A percentile compares a stretch with the other conserved stretches of the same genome.
Evolutionary conservation across 2,888 invertebrate genomes (phyloP).

Genomic region (Drosophila formosana): DNA sequence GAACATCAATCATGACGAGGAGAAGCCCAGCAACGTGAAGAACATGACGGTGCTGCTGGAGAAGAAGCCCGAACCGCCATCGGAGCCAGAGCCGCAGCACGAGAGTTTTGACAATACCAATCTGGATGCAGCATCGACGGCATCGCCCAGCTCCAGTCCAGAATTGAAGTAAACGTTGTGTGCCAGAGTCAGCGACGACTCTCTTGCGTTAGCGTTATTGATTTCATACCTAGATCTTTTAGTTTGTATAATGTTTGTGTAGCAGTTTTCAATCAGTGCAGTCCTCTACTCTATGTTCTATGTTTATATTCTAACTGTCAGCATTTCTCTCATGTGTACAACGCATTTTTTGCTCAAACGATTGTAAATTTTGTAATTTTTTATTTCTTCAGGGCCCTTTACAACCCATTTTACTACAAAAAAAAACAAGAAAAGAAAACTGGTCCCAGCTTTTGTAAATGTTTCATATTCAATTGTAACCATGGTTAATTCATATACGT

Average conservation of each 20-base stretch:
- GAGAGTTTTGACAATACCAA: slow-evolving; percentile 68
- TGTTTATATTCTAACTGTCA: slow-evolving; percentile 17
- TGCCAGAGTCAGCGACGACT: slow-evolving; percentile 16
- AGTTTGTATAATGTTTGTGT: slow-evolving; percentile 29
- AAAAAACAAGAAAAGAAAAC: neutral
- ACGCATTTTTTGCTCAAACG: slow-evolving; percentile 52
- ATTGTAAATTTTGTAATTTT: slow-evolving; percentile 51
- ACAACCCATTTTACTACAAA: slow-evolving; percentile 33
- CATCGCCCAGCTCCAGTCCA: slow-evolving; percentile 71
- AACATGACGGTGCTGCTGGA: slow-evolving; percentile 76
- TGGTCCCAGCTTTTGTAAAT: slow-evolving; percentile 58
- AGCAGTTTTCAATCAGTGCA: slow-evolving; percentile 19
- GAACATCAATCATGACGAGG: slow-evolving; percentile 83
- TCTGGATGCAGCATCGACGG: slow-evolving; percentile 65
- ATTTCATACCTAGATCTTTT: slow-evolving; percentile 25
- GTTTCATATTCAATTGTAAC: slow-evolving; percentile 36
- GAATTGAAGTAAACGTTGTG: slow-evolving; percentile 53
- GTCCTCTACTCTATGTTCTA: slow-evolving; percentile 16
- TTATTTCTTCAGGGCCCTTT: slow-evolving; percentile 30
- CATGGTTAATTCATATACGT: slow-evolving; percentile 23
- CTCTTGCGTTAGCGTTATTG: slow-evolving; percentile 32
- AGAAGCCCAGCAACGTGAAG: slow-evolving; percentile 84
- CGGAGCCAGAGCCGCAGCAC: slow-evolving; percentile 63
- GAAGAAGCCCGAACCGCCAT: slow-evolving; percentile 65
- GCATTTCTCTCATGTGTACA: slow-evolving; percentile 33